A percentile compares a stretch with the other conserved stretches of the same genome.
Conservation (phyloP, 2,888 invertebrate genomes). For the Conistra vaccinii region DNA sequence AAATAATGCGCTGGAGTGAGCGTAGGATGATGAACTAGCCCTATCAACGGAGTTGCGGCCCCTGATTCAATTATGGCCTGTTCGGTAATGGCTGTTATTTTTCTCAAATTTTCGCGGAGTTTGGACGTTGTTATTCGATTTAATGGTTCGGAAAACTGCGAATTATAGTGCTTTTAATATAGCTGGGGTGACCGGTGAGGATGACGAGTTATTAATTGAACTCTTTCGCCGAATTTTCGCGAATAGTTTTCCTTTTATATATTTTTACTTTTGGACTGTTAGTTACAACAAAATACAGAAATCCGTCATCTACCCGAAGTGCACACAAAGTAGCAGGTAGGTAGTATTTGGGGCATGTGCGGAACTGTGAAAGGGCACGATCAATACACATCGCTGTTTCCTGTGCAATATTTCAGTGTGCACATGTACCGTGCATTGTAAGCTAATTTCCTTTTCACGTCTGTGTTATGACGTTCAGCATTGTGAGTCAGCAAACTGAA, state of each 20-base stretch:
- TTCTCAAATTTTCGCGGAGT: constrained; percentile 34
- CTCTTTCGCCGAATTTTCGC: neutral
- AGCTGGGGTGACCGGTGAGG: neutral
- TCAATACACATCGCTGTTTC: constrained; percentile 61
- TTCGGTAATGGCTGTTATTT: constrained; percentile 44
- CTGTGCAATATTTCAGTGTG: constrained; percentile 50
- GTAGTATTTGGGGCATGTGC: constrained; percentile 27
- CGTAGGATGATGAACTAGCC: constrained; percentile 42
- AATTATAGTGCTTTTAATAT: constrained; percentile 25
- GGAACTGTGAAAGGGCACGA: constrained; percentile 50
- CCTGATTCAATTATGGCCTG: constrained; percentile 51
- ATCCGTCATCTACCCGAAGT: neutral
- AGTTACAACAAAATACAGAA: neutral
- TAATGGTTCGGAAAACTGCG: constrained; percentile 35
- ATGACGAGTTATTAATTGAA: constrained; percentile 11
- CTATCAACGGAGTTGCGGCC: constrained; percentile 17
- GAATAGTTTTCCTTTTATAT: neutral
- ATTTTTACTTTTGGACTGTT: neutral
- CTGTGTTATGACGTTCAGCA: constrained; percentile 27
- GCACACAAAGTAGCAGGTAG: constrained; percentile 42
- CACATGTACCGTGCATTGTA: constrained; percentile 39
- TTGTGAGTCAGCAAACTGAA: constrained; percentile 14
- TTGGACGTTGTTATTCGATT: constrained; percentile 42
- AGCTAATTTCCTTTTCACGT: constrained; percentile 52
- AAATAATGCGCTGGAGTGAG: constrained; percentile 58